phyloP scores from a whole-genome alignment of 2,888 invertebrate genomes.

The Cantharis rustica region DNA sequence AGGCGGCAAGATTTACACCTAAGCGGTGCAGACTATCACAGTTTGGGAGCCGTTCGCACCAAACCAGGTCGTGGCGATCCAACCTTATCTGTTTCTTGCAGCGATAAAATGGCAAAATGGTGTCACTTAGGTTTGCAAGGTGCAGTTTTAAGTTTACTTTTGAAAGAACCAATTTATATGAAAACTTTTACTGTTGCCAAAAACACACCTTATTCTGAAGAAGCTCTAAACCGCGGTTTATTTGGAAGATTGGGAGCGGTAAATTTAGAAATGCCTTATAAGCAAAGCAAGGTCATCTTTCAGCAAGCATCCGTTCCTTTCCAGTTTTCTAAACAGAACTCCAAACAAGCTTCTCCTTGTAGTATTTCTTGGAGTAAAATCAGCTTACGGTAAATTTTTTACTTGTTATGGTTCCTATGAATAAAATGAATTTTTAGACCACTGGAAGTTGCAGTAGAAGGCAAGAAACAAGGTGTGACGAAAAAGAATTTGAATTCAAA shows the following conservation, averaged over 20 bases:
- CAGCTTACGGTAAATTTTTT: conserved; percentile 49
- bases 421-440: conserved; percentile 56
- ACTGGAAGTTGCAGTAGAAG: conserved; percentile 75
- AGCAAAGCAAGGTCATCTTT: conserved; percentile 45
- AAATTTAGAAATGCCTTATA: conserved; percentile 35
- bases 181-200: conserved; percentile 73
- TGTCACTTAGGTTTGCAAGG: conserved; percentile 85
- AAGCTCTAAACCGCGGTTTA: conserved; percentile 59
- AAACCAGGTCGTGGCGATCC: conserved; percentile 92
- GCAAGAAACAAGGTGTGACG: conserved; percentile 78
- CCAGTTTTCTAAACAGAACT: conserved; percentile 50
- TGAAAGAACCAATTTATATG: conserved; percentile 71
- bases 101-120: conserved; percentile 93
- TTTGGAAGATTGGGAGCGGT: conserved; percentile 50
- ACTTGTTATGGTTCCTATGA: background rate
- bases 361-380: conserved; percentile 67
- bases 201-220: conserved; percentile 65
- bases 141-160: conserved; percentile 70
- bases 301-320: conserved; percentile 53
- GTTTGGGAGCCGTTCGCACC: conserved; percentile 73
- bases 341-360: conserved; percentile 61
- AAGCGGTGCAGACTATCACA: conserved; percentile 68
- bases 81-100: conserved; percentile 89
- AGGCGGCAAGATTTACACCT: conserved; percentile 63
- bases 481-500: conserved; percentile 62